phyloP scores from a whole-genome alignment of 2,797 vertebrate genomes.

The Typhlichthys eigenmanni region DNA sequence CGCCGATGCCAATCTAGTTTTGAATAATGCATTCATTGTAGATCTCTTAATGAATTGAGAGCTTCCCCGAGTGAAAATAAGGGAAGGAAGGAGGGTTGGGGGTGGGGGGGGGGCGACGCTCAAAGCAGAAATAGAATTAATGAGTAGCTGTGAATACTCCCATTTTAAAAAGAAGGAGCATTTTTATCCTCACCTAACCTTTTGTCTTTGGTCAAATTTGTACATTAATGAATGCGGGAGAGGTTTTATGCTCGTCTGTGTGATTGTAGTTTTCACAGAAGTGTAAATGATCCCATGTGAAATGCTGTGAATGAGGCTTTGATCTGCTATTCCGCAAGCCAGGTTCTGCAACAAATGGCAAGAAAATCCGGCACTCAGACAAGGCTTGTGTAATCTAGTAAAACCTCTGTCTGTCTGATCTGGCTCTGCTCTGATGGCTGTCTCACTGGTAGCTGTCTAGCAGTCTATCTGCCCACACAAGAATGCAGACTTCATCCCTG shows the following conservation, averaged over 20 bases:
- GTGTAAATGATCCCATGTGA: constrained; percentile 76
- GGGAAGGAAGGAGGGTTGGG: constrained; percentile 66
- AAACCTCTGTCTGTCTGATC: constrained; percentile 65
- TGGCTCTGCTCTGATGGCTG: constrained; percentile 49
- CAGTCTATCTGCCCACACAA: constrained; percentile 50
- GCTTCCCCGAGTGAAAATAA: constrained; percentile 73
- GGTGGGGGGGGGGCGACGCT: constrained; percentile 68
- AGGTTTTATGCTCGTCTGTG: constrained; percentile 58
- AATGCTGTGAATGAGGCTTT: constrained; percentile 67
- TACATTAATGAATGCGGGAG: constrained; percentile 66
- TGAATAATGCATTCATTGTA: constrained; percentile 77
- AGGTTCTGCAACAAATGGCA: constrained; percentile 67
- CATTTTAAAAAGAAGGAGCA: constrained; percentile 42
- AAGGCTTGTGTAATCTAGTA: constrained; percentile 67
- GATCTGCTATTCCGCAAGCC: constrained; percentile 71
- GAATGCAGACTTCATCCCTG: constrained; percentile 35
- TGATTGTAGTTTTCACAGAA: constrained; percentile 75
- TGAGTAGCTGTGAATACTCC: constrained; percentile 66
- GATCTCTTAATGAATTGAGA: constrained; percentile 78
- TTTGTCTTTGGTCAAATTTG: constrained; percentile 72
- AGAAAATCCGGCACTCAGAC: constrained; percentile 72
- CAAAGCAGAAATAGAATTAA: constrained; percentile 77
- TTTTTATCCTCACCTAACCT: constrained; percentile 64
- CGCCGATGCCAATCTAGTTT: constrained; percentile 66
- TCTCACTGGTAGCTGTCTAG: constrained; percentile 29